Evolutionary conservation across 2,888 invertebrate species (phyloP).

Genomic region (Lamellibrachia columna): DNA sequence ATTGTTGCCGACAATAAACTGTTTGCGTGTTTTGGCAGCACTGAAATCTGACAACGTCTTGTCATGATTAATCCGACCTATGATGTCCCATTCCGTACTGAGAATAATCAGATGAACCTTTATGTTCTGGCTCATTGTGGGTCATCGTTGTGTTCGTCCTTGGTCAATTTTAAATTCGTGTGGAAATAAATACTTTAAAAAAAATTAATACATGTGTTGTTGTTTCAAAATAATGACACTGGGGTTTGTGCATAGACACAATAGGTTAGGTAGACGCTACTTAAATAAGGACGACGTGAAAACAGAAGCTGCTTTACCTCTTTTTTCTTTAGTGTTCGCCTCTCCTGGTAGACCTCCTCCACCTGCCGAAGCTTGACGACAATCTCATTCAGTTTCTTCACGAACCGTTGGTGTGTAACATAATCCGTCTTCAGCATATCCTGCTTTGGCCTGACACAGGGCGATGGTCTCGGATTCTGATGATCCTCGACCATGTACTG

Average conservation of each 20-base stretch:
- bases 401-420: background rate
- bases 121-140: too few species aligned
- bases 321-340: background rate
- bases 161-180: too few species aligned
- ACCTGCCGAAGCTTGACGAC: background rate
- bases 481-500: background rate
- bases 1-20: too few species aligned
- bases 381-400: background rate
- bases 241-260: too few species aligned
- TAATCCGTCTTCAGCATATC: background rate
- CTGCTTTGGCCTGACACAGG: background rate
- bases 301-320: background rate
- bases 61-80: too few species aligned
- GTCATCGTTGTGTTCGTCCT: too few species aligned
- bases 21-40: too few species aligned
- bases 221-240: too few species aligned
- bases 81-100: too few species aligned
- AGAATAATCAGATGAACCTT: too few species aligned
- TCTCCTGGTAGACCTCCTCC: background rate
- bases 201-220: too few species aligned
- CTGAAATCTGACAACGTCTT: too few species aligned
- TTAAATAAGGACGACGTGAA: background rate
- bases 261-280: background rate
- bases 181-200: background rate
- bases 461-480: background rate